Evolutionary conservation across 1,140 invertebrate genomes (phyloP), one percentile per base, ranked within the genome.

Genomic region (Drosophila nigromelanica): DNA sequence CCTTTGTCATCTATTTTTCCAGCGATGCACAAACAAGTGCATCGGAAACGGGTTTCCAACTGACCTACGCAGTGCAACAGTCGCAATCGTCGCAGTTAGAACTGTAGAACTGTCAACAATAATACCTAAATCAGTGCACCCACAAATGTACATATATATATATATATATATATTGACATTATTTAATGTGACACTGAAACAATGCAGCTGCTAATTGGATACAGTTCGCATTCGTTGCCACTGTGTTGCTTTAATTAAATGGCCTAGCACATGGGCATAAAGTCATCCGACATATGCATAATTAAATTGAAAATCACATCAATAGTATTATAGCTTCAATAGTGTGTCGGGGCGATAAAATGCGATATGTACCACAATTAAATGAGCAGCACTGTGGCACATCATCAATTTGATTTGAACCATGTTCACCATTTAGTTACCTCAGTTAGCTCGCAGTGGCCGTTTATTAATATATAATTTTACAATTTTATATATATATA

Each of bases 1-100:
- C 83, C 21, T 89, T 89, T 37, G 70, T 85, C 45, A 71, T 89
- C 39, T 43, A 79, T 18, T 89, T 89, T 35, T 73, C 83, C 66
- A 89, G 85, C 47, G 83, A 89, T 72, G 70, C 73, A 6, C 85
- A 80, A 76, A 66, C 83, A n/a, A 83, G 67, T 56, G 85, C 60
- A 33, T 21, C 42, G 27, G 85, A 89, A 58, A 83, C 85, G 24
- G 83, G 83, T 18, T 89, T 89, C 39, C 85, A 89, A 10, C 14
- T 89, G 63, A 89, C 79, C 47, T 89, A 89, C 54, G 56, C 56
- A 6, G 79, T 89, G 11, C 59, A 68, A 3, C 50, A 64, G 55
- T 39, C 67, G 15, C 24, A 59, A 56, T 27, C 39, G 8, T 14
- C 18, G 24, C 3, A 18, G n/a, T 24, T 37, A 15, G 27, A 60